A percentile compares a stretch with the other conserved stretches of the same genome.
These are phyloP conservation scores for Pogonocichla stellata DNA, from an alignment of 2,113 vertebrate genomes.

Conservation along the genomic window DNA sequence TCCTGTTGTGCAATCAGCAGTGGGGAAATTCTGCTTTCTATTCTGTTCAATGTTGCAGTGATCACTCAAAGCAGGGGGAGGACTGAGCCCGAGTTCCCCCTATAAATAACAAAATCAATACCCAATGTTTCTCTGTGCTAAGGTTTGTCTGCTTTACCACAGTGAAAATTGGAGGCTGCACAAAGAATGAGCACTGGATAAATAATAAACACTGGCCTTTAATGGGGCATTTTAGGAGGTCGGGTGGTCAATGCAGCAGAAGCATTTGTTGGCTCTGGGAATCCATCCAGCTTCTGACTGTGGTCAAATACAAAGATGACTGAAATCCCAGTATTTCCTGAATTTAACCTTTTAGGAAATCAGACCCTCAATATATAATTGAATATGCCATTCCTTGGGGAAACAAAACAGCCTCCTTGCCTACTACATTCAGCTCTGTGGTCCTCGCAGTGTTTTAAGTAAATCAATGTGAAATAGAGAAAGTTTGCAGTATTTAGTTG, in stretches of 20 bases:
- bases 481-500: not conserved
- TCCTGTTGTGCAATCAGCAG: not conserved
- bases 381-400: not conserved
- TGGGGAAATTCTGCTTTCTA: not conserved
- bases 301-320: not conserved
- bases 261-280: not conserved
- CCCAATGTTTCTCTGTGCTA: not conserved
- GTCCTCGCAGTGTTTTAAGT: not conserved
- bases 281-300: not conserved
- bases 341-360: conserved; percentile 13
- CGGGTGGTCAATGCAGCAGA: not conserved
- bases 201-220: not conserved
- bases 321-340: conserved; percentile 20
- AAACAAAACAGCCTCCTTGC: not conserved
- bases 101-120: not conserved
- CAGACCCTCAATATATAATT: not conserved
- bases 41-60: not conserved
- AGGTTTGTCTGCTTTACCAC: not conserved
- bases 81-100: not conserved
- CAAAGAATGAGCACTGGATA: not conserved
- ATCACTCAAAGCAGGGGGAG: not conserved
- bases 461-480: not conserved
- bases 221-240: not conserved
- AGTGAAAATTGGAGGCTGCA: not conserved
- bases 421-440: not conserved